Base-by-base conservation (phyloP, 2,888 invertebrate species). In the Heliconius hortense region DNA sequence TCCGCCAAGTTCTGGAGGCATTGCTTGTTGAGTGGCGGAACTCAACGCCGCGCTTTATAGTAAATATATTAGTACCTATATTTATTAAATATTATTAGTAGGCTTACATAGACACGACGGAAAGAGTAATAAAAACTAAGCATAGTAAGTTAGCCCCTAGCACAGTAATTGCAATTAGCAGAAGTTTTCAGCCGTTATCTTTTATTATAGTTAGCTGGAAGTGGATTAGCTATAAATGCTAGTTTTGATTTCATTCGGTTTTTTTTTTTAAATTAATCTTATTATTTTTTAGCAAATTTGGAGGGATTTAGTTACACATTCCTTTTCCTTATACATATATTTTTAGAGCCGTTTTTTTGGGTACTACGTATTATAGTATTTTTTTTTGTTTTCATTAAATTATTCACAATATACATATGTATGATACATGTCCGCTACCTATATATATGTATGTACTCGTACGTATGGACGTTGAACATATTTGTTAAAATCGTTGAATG, bases 121-220 rank as follows among this genome's bases (percentile, higher is more conserved):
- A 35, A 15, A 35, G n/a, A 39, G 64, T 66, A 66, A 66, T 66
- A 66, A 66, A 64, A 66, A 66, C 64, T 66, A 66, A 39, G 64
- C 11, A 39, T 66, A 66, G 64, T 64, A n/a, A 64, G 64, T 64
- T 63, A 63, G 64, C 64, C 31, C 39, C 56, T 69, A 69, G 53
- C 68, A 69, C n/a, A 15, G 68, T 56, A 53, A 53, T 69, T 69
- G 48, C 53, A 56, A 56, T 53, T 69, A 53, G 68, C n/a, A 31
- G 8, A 69, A 69, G 68, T 69, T 56, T 69, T 53, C 13, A 69
- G 31, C 21, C 68, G n/a, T 31, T 56, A 69, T 31, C 53, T 69
- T 69, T 69, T 69, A 69, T 56, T 13, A n/a, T 31, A 53, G 48
- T 31, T 69, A 11, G 53, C 15, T 53, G 31, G 31, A 69, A 56